Percentiles rank a stretch among this genome's conserved stretches.
phyloP scores from a whole-genome alignment of 2,888 invertebrate species.

The Callosobruchus maculatus region DNA sequence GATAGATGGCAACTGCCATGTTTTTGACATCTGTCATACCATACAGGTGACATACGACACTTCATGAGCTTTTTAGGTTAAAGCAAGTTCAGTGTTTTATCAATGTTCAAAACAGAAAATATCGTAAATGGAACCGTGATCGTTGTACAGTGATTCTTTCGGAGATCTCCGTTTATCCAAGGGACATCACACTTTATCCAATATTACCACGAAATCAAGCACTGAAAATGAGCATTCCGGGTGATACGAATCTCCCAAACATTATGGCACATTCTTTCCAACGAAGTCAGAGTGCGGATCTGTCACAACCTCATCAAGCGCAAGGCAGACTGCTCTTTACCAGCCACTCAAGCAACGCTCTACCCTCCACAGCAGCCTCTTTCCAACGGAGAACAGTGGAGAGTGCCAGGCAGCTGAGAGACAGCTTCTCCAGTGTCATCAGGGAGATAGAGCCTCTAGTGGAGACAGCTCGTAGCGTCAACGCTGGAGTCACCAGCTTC shows the following conservation, averaged over 20 bases:
- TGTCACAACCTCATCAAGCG: slow-evolving; percentile 20
- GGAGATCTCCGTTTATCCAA: background rate
- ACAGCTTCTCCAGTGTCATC: slow-evolving; percentile 47
- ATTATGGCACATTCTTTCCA: slow-evolving; percentile 19
- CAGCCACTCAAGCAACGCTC: slow-evolving; percentile 22
- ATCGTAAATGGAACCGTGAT: background rate
- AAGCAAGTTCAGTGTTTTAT: too few species aligned
- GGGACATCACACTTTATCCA: background rate
- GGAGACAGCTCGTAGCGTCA: slow-evolving; percentile 55
- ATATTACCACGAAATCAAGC: background rate
- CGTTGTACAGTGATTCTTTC: background rate
- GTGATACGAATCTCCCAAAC: background rate
- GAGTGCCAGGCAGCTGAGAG: slow-evolving; percentile 41
- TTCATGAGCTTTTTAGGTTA: background rate
- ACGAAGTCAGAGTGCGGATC: slow-evolving; percentile 31
- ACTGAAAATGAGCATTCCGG: background rate
- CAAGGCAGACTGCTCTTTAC: slow-evolving; percentile 23
- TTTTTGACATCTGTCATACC: too few species aligned
- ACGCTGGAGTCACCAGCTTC: slow-evolving; percentile 30
- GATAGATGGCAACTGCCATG: too few species aligned
- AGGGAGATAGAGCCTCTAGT: slow-evolving; percentile 66
- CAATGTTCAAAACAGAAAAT: background rate
- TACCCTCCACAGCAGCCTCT: slow-evolving; percentile 25
- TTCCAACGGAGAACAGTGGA: slow-evolving; percentile 40
- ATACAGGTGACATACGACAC: too few species aligned